Conservation (phyloP, 2,113 vertebrate species). For the Oryzias javanicus region DNA sequence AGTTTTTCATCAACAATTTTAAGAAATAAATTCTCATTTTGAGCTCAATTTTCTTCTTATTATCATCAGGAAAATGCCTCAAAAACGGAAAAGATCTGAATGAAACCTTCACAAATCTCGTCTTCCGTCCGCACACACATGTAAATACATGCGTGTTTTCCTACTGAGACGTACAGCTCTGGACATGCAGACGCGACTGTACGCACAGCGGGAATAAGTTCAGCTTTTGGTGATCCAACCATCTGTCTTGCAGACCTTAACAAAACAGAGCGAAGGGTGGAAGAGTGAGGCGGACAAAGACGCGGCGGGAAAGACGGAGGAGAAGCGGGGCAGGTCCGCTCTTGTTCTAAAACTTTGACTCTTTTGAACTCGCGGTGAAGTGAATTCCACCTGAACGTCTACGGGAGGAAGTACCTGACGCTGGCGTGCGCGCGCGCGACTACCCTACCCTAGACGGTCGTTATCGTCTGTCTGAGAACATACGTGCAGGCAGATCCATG, state of each 20-base stretch:
- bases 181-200: not conserved
- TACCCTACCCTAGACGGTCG: constrained; percentile 1
- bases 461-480: constrained; percentile 46
- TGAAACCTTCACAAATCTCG: not conserved
- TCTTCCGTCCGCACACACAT: not conserved
- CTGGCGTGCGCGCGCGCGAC: constrained; percentile 9
- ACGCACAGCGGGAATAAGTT: constrained; percentile 8
- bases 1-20: too few relatives aligned
- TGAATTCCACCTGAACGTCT: constrained; percentile 59
- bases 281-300: not conserved
- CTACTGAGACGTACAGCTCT: not conserved
- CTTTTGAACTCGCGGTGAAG: constrained; percentile 65
- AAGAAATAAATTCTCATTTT: too few relatives aligned
- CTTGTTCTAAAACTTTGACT: constrained; percentile 54
- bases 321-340: constrained; percentile 49
- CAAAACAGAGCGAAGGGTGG: not conserved
- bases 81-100: too few relatives aligned
- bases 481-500: constrained; percentile 4
- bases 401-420: constrained; percentile 35
- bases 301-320: not conserved
- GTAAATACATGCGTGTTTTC: not conserved
- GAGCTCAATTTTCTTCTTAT: too few relatives aligned
- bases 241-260: not conserved
- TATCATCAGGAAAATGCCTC: too few relatives aligned
- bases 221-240: constrained; percentile 25